Conservation (phyloP, 2,888 invertebrate genomes). For the Drosophila nr. medialis region DNA sequence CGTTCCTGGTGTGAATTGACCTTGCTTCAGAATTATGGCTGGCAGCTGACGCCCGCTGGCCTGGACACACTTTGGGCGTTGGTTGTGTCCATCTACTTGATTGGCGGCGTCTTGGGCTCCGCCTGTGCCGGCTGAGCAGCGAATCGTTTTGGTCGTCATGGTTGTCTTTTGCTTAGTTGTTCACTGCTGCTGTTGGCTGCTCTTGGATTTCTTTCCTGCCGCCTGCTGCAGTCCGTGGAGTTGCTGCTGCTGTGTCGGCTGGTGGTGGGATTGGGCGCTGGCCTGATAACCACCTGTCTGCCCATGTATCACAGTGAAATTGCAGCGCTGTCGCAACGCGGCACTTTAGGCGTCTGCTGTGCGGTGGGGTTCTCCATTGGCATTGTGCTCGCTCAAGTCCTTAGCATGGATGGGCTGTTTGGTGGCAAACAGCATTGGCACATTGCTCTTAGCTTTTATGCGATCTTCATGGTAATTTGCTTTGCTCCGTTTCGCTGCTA, state of each 20-base stretch:
- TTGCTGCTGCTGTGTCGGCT: slow-evolving; percentile 91
- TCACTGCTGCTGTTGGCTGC: slow-evolving; percentile 38
- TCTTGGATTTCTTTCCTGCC: slow-evolving; percentile 88
- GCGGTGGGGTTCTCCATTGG: slow-evolving; percentile 85
- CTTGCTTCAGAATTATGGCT: slow-evolving; percentile 86
- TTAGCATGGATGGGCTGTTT: slow-evolving; percentile 78
- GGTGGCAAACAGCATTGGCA: slow-evolving; percentile 90
- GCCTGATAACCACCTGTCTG: slow-evolving; percentile 92
- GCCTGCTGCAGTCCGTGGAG: slow-evolving; percentile 89
- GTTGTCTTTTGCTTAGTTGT: slow-evolving; percentile 59
- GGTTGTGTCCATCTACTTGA: slow-evolving; percentile 93
- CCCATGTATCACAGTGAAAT: slow-evolving; percentile 97
- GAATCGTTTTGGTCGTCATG: slow-evolving; percentile 87
- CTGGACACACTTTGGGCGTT: slow-evolving; percentile 91
- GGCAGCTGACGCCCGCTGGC: slow-evolving; percentile 83
- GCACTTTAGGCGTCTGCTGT: slow-evolving; percentile 91
- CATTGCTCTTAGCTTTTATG: slow-evolving; percentile 89
- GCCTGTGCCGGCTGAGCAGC: slow-evolving; percentile 91
- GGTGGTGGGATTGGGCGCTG: slow-evolving; percentile 90
- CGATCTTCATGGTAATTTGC: slow-evolving; percentile 89
- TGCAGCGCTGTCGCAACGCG: slow-evolving; percentile 90
- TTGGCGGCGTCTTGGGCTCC: slow-evolving; percentile 95
- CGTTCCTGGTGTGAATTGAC: slow-evolving; percentile 90
- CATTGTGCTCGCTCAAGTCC: slow-evolving; percentile 81
- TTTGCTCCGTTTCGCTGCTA: slow-evolving; percentile 87